Base-by-base conservation (phyloP, 2,797 vertebrate species). In the Lutjanus argentimaculatus region DNA sequence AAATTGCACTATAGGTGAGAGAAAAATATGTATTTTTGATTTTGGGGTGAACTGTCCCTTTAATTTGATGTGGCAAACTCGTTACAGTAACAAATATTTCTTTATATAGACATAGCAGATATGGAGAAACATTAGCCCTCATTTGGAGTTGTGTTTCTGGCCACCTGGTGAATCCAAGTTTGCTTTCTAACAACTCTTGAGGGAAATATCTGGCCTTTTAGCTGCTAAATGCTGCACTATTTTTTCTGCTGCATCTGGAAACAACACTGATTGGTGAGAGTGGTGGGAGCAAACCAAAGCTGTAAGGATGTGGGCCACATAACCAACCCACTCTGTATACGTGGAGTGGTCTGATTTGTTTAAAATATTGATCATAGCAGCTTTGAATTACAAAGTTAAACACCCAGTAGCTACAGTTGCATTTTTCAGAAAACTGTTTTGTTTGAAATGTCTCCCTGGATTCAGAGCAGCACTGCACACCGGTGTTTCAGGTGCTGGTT, bases 401-500 rank as follows among this genome's bases (percentile, higher is more conserved):
- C 49, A 70, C 36, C 1, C 25, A 15, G 11, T 14, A 51, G 51
- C 55, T 66, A 19, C 36, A 55, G 30, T 67, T 63, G n/a, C 13
- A 40, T 21, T 48, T 59, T 8, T 53, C 49, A 42, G 16, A 69
- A 67, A 46, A 30, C 43, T 16, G 13, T 25, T 16, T 7, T n/a
- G 22, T 61, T 58, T 22, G 16, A 68, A 64, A 76, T 57, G 16
- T 57, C 22, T 59, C 66, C 46, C 8, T 59, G 52, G 61, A 74
- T 43, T 72, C 21, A 72, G 63, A 77, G 49, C 61, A 45, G 49
- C 17, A 25, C 63, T 25, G n/a, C 59, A 74, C 53, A 72, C 16
- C 11, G 69, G 71, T 68, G 51, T 63, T 71, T 81, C 55, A 61
- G 62, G 67, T 36, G 45, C 6, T 55, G 40, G 48, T 56, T 67